Evolutionary conservation across 2,888 invertebrate genomes (phyloP), one percentile per base, ranked within the genome.

Genomic region (Omphaloscelis lunosa): DNA sequence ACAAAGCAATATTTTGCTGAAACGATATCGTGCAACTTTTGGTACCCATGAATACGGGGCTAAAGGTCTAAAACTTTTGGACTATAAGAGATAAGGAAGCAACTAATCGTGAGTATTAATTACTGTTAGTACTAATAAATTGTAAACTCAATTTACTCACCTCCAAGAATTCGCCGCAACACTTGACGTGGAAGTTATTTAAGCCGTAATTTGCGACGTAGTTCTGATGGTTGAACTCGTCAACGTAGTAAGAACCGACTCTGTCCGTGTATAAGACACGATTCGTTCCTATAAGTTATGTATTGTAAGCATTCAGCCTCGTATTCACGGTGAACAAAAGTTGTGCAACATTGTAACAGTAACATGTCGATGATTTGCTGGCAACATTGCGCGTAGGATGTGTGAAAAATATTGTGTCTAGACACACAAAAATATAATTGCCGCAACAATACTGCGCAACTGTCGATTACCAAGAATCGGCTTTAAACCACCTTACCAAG

Each of bases 171-270:
- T 91, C 72, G 0, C 94, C 95, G 0, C 89, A 78, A 72, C 95
- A 94, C 74, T 90, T 88, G 0, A 93, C 66, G 34, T 96, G 96
- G 76, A 86, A 93, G 12, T 84, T 72, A 1, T 85, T 86, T 53
- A 93, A 76, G 0, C 93, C 94, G 61, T 92, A 87, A 48, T 95
- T 89, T 11, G 90, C 90, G n/a, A 90, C 84, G 83, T 95, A 96
- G 12, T 93, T 91, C 78, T 94, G 91, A 75, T 96, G 96, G 20
- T 93, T 93, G 74, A 85, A 95, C n/a, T 93, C 92, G 74, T 96
- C 96, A n/a, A 94, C 66, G 72, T 85, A 92, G 75, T 92, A 95
- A 0, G 86, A 84, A 0, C 95, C 95, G 2, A 89, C 78, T 51
- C 88, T 82, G 81, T 95, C 93, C 0, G 82, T 81, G 79, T 94